phyloP scores from a whole-genome alignment of 2,797 vertebrate species.

The Muscicapa striata region DNA sequence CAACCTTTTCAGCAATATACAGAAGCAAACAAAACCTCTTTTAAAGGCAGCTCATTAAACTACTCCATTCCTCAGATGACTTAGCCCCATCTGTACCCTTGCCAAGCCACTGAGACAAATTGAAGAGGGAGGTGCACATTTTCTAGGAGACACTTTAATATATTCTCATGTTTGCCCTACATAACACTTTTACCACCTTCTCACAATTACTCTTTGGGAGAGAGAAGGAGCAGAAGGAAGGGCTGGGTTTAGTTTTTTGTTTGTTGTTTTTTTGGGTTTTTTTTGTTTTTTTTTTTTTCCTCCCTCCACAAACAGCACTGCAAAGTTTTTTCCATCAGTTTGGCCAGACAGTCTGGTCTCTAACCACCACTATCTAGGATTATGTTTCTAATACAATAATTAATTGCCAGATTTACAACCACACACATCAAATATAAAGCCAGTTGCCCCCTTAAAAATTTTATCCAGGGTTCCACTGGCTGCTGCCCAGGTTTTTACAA shows the following conservation, averaged over 20 bases:
- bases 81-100: background rate
- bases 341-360: background rate
- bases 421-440: background rate
- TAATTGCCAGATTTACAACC: background rate
- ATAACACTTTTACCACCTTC: background rate
- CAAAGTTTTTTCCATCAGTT: background rate
- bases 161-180: background rate
- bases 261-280: no score
- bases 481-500: background rate
- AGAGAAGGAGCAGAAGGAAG: background rate
- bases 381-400: background rate
- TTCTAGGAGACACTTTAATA: background rate
- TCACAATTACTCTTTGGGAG: background rate
- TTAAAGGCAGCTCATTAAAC: background rate
- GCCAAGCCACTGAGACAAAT: background rate
- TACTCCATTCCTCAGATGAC: background rate
- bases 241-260: rapidly evolving
- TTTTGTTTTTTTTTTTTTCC: background rate
- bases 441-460: background rate
- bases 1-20: background rate
- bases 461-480: background rate
- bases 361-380: background rate
- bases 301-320: background rate
- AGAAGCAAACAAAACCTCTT: background rate
- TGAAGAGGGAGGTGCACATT: background rate